A percentile compares a stretch with the other conserved stretches of the same genome.
Conservation (phyloP, 2,888 invertebrate genomes). For the Clunio marinus region DNA sequence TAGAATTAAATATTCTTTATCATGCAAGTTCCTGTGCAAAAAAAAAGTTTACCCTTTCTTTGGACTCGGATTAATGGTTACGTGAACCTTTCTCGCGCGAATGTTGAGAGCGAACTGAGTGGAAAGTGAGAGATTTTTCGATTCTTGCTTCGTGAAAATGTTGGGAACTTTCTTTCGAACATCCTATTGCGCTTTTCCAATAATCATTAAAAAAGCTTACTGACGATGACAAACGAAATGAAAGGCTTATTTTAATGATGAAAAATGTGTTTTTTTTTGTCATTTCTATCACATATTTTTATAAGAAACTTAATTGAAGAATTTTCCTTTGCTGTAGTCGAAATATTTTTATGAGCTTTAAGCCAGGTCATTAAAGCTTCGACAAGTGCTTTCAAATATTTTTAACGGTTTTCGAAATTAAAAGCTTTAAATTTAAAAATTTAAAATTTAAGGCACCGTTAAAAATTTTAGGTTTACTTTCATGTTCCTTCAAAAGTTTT, state of each 20-base stretch:
- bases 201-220: background rate
- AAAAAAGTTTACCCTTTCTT: background rate
- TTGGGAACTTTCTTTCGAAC: background rate
- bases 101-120: conserved; percentile 34
- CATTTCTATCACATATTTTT: no score
- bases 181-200: conserved; percentile 8
- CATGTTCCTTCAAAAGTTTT: background rate
- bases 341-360: no score
- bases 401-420: background rate
- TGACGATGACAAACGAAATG: no score
- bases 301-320: no score
- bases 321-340: no score
- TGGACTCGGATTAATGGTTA: conserved; percentile 15
- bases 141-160: background rate
- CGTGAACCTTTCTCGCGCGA: conserved; percentile 34
- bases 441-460: background rate
- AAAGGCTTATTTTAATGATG: no score
- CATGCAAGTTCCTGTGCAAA: background rate
- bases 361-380: background rate
- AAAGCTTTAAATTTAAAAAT: background rate
- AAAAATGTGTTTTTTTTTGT: no score
- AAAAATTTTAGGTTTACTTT: background rate
- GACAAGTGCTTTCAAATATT: background rate
- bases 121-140: conserved; percentile 8
- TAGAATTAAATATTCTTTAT: background rate